Conservation (phyloP, 2,888 invertebrate species). For the Himalopsyche japonica region DNA sequence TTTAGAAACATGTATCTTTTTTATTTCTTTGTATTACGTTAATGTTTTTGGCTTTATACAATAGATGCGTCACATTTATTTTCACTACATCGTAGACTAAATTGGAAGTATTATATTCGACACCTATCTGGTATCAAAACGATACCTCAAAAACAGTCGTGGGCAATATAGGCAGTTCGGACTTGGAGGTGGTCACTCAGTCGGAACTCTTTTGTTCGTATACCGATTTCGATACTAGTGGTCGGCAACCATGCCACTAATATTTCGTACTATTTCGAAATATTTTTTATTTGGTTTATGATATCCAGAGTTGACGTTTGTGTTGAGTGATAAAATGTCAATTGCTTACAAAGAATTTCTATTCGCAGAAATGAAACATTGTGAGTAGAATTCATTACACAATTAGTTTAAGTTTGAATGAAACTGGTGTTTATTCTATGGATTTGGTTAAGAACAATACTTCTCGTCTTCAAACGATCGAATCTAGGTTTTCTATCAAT, state of each 20-base stretch:
- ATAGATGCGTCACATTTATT: too few species aligned
- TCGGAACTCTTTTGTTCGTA: neutral
- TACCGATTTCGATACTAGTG: neutral
- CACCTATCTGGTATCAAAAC: neutral
- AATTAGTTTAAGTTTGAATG: too few species aligned
- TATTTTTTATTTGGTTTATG: neutral
- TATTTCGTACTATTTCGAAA: neutral
- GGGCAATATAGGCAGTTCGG: neutral
- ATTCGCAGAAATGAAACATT: neutral
- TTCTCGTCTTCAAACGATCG: too few species aligned
- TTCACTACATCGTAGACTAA: neutral
- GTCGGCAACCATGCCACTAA: neutral
- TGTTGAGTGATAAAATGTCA: neutral
- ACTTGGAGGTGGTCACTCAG: neutral
- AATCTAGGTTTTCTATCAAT: too few species aligned
- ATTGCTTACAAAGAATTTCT: neutral
- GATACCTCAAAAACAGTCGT: neutral
- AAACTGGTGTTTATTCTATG: too few species aligned
- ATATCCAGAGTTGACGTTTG: neutral
- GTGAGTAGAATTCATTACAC: too few species aligned
- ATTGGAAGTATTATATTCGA: neutral
- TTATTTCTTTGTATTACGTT: too few species aligned
- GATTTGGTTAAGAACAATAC: too few species aligned
- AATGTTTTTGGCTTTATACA: too few species aligned
- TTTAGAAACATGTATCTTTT: too few species aligned